Base-by-base conservation (phyloP, 2,888 invertebrate species). In the Apotomis capreana region DNA sequence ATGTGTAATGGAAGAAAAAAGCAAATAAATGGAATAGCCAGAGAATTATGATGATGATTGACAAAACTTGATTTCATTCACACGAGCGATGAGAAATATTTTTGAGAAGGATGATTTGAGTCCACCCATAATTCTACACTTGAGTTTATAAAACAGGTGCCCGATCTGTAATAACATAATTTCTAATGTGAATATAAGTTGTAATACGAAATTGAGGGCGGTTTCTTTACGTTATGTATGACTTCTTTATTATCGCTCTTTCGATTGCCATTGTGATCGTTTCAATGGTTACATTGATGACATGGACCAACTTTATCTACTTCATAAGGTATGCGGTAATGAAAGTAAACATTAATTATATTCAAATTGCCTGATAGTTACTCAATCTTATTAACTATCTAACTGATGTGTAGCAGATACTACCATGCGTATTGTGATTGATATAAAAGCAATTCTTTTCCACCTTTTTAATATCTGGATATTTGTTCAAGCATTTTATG, bases 311-410 rank as follows among this genome's bases (percentile, higher is more conserved):
- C 46, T 54, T 8, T 49, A 62, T 58, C 62, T 58, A 46, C 52
- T 37, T 72, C 6, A 52, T 72, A 62, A 59, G 37, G n/a, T 5
- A 57, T 59, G 52, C 49, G 15, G 46, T 8, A 64, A 67, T 68
- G 58, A 68, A 63, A 63, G 62, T 63, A 63, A 36, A 37, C 52
- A 63, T 52, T 72, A 68, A 59, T 59, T 51, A 51, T 54, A 72
- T 71, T 67, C 57, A 58, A 62, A 68, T 55, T 52, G 55, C 37
- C 44, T 26, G 51, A n/a, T 49, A 40, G 55, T 68, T 52, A 67
- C 26, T 67, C 13, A n/a, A 12, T 13, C 51, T 1, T 44, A 58
- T 71, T 68, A 68, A 36, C 55, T 55, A 61, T 67, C 67, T 46
- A 26, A 26, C 26, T 26, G 26, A 26, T 26, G n/a, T n/a, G 37